phyloP scores from a whole-genome alignment of 2,113 vertebrate genomes.

The Alouatta palliata region DNA sequence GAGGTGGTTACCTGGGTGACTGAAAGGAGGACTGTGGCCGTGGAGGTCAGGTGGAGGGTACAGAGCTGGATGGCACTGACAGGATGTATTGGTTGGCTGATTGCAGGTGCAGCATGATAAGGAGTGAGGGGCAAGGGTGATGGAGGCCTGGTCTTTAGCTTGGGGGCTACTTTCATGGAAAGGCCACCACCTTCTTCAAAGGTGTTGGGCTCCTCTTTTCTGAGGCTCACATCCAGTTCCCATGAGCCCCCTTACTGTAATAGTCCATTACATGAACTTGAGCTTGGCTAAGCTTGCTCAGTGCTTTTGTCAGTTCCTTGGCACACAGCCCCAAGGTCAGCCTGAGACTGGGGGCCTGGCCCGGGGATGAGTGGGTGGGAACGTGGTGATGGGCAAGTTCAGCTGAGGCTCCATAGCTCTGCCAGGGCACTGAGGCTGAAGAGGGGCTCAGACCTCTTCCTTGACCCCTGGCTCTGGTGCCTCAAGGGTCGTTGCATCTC shows the following conservation, averaged over 20 bases:
- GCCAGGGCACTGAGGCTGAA: neutral
- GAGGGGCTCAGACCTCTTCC: neutral
- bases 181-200: neutral
- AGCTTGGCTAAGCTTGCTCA: neutral
- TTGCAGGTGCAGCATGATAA: neutral
- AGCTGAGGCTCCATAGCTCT: neutral
- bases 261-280: neutral
- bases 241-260: neutral
- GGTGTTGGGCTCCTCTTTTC: neutral
- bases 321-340: neutral
- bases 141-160: neutral
- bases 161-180: neutral
- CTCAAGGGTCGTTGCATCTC: neutral
- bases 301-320: neutral
- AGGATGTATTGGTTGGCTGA: neutral
- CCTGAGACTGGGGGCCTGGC: neutral
- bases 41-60: neutral
- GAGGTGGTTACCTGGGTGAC: neutral
- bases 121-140: neutral
- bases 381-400: neutral
- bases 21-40: neutral
- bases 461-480: neutral
- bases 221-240: neutral
- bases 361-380: neutral
- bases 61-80: neutral